These are phyloP conservation scores for Onychostruthus taczanowskii DNA, from an alignment of 2,113 vertebrate genomes.

Conservation along the genomic window DNA sequence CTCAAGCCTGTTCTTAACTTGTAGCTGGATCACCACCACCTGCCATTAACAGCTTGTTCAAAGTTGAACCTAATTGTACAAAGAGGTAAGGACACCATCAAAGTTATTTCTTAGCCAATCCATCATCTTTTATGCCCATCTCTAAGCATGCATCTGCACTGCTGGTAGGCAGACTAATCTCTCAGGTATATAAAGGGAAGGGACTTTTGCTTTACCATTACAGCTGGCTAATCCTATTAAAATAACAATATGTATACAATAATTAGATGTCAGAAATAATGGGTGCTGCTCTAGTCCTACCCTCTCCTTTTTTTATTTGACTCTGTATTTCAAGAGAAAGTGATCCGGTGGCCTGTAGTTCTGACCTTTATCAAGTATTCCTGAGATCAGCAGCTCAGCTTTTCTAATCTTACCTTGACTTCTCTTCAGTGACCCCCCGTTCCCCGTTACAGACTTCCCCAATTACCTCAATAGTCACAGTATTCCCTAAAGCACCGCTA, in stretches of 20 bases:
- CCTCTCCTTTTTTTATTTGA: background rate
- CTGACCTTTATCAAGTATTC: slow-evolving; percentile 19
- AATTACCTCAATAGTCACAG: slow-evolving; percentile 43
- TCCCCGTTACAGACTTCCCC: background rate
- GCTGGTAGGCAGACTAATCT: background rate
- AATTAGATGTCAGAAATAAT: slow-evolving; percentile 23
- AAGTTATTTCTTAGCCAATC: background rate
- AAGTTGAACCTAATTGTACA: background rate
- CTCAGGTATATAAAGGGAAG: background rate
- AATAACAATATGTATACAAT: slow-evolving; percentile 1
- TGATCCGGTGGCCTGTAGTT: background rate
- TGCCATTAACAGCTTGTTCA: background rate
- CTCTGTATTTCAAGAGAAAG: background rate
- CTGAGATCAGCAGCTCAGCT: background rate
- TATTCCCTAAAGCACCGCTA: slow-evolving; percentile 23
- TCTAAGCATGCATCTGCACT: background rate
- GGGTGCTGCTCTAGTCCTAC: background rate
- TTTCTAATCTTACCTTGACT: slow-evolving; percentile 37
- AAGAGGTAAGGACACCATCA: background rate
- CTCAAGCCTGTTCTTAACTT: background rate
- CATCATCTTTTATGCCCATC: background rate
- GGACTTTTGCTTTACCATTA: background rate
- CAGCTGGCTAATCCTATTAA: background rate
- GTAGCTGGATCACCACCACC: background rate
- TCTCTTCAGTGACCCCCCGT: background rate